phyloP scores from a whole-genome alignment of 2,888 invertebrate species.

The Heliconius sara region DNA sequence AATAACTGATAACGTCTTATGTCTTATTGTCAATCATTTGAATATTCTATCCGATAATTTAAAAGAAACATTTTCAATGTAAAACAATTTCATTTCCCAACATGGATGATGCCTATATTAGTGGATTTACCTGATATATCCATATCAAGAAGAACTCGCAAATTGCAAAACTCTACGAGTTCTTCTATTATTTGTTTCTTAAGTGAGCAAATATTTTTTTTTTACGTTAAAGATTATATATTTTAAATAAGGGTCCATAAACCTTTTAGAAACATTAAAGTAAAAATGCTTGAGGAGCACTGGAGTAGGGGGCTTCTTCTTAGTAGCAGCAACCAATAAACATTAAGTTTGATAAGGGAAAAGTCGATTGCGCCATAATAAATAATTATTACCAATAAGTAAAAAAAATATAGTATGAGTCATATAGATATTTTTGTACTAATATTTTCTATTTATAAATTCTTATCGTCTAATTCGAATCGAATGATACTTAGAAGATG shows the following conservation, averaged over 20 bases:
- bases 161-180: too few relatives aligned
- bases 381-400: background rate
- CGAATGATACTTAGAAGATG: too few relatives aligned
- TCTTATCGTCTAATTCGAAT: too few relatives aligned
- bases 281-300: too few relatives aligned
- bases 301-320: too few relatives aligned
- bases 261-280: too few relatives aligned
- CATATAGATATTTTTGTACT: background rate
- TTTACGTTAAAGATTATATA: too few relatives aligned
- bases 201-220: too few relatives aligned
- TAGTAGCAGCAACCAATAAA: too few relatives aligned
- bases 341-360: background rate
- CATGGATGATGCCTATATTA: slow-evolving; percentile 3
- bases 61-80: background rate
- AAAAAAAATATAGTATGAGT: background rate
- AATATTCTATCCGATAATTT: background rate
- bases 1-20: background rate
- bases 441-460: background rate
- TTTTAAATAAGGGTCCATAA: too few relatives aligned
- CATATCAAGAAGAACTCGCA: background rate
- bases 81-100: background rate
- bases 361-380: background rate
- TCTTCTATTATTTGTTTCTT: too few relatives aligned
- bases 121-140: background rate
- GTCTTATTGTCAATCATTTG: background rate